These are phyloP conservation scores for Andrena praecox DNA, from an alignment of 2,888 invertebrate species.

Conservation along the genomic window DNA sequence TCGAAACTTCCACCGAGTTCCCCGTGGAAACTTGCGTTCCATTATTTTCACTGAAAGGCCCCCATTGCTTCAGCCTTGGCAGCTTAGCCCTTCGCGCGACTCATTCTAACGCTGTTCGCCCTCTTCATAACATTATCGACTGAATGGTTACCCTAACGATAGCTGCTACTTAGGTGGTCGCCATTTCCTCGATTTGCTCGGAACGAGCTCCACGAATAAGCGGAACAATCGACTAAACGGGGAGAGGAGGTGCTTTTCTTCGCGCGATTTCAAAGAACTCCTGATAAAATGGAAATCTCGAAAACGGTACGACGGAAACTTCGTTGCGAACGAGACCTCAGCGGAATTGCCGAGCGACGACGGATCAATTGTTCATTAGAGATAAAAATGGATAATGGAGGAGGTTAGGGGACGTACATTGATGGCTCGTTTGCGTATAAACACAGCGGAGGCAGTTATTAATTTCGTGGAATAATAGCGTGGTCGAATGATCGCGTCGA, in stretches of 20 bases:
- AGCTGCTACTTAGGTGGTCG: not conserved
- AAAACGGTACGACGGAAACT: not conserved
- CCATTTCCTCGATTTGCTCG: not conserved
- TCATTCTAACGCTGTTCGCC: not conserved
- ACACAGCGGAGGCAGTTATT: not conserved
- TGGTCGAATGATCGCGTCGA: not conserved
- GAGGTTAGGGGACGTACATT: not conserved
- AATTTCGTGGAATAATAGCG: not conserved
- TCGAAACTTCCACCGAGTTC: constrained; percentile 15
- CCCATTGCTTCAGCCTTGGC: not conserved
- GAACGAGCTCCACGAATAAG: not conserved
- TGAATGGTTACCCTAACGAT: not conserved
- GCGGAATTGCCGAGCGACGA: not conserved
- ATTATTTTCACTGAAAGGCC: constrained; percentile 14
- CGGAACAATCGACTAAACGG: not conserved
- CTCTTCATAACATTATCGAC: not conserved
- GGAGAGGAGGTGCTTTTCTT: not conserved
- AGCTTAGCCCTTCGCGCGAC: constrained; percentile 1
- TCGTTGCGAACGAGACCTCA: not conserved
- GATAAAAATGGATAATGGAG: not conserved
- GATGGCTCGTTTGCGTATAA: not conserved
- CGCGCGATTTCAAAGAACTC: not conserved
- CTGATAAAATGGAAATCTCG: not conserved
- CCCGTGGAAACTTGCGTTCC: constrained; percentile 9
- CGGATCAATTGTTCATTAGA: not conserved